Conservation (phyloP, 2,113 vertebrate genomes). For the Semicossyphus pulcher region DNA sequence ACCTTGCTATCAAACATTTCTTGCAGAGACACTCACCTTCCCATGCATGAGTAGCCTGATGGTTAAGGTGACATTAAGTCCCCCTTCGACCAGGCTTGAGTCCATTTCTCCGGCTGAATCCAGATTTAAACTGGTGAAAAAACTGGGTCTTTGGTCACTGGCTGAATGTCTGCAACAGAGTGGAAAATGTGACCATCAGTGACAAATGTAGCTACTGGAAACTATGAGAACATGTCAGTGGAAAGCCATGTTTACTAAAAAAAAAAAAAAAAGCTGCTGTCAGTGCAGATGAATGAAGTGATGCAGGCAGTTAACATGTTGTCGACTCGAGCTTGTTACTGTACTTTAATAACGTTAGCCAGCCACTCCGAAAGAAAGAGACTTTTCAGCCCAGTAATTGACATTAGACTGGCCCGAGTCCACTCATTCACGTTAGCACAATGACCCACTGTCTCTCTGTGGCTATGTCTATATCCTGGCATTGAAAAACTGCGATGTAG, state of each 20-base stretch:
- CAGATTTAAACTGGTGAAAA: constrained; percentile 71
- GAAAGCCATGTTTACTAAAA: constrained; percentile 39
- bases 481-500: constrained; percentile 24
- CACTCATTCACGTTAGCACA: constrained; percentile 75
- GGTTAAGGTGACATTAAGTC: constrained; percentile 98
- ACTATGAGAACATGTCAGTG: constrained; percentile 1
- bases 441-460: constrained; percentile 71
- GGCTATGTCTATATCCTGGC: constrained; percentile 57
- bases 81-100: constrained; percentile 97
- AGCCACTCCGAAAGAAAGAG: constrained; percentile 40
- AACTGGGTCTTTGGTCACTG: constrained; percentile 78
- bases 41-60: constrained; percentile 99
- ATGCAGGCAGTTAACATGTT: constrained; percentile 23
- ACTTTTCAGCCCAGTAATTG: constrained; percentile 57
- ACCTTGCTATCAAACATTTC: not conserved
- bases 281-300: constrained; percentile 30
- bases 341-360: constrained; percentile 21
- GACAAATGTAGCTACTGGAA: constrained; percentile 28
- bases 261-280: constrained; percentile 9
- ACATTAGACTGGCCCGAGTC: constrained; percentile 61
- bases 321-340: not conserved
- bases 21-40: constrained; percentile 83
- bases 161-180: constrained; percentile 58
- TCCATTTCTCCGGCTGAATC: constrained; percentile 88
- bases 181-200: constrained; percentile 20